phyloP scores from a whole-genome alignment of 2,888 invertebrate genomes.

The Chaitophorus viminalis region DNA sequence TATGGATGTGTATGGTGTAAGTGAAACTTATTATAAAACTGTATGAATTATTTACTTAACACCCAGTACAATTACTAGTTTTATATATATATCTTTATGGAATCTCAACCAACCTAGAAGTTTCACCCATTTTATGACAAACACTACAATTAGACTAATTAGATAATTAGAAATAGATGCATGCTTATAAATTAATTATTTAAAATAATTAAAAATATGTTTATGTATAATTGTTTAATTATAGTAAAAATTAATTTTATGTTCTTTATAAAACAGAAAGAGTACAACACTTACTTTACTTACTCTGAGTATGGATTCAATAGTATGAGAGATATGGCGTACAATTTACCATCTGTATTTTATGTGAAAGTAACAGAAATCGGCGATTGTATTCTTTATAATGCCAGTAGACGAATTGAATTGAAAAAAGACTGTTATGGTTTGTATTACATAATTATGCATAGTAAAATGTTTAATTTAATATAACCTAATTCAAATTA shows the following conservation, averaged over 20 bases:
- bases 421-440: background rate
- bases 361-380: constrained; percentile 28
- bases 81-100: no score
- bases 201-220: background rate
- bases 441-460: background rate
- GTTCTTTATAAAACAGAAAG: background rate
- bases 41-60: no score
- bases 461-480: background rate
- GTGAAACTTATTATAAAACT: background rate
- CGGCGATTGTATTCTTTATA: constrained; percentile 9
- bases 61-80: no score
- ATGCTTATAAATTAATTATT: background rate
- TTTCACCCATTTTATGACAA: no score
- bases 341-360: constrained; percentile 47
- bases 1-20: constrained; percentile 48
- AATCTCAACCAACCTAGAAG: no score
- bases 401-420: constrained; percentile 13
- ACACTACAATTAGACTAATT: no score
- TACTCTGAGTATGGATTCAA: constrained; percentile 51
- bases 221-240: background rate
- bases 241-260: background rate
- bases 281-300: constrained; percentile 1
- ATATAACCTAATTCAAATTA: background rate
- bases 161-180: no score
- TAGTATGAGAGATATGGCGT: constrained; percentile 55